Evolutionary conservation across 2,888 invertebrate genomes (phyloP).

Genomic region (Synergus umbraculus): DNA sequence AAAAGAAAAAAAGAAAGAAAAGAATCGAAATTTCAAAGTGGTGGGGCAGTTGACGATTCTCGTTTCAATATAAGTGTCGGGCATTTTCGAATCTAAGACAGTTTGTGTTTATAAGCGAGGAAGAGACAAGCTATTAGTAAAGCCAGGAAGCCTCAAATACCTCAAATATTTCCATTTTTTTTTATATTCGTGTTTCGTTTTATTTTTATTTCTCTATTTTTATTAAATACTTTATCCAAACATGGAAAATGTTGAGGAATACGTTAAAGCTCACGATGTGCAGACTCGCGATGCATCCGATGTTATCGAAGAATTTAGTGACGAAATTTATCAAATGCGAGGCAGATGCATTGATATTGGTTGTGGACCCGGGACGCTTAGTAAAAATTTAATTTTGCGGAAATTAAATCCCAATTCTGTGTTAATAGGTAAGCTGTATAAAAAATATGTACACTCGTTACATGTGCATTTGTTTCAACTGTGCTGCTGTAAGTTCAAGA

Average conservation of each 20-base stretch:
- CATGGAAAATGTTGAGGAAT: conserved; percentile 75
- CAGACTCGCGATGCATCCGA: conserved; percentile 84
- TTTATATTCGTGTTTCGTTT: neutral
- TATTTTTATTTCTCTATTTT: neutral
- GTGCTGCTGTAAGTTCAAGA: no score
- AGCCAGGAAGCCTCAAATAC: neutral
- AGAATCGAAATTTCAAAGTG: conserved; percentile 47
- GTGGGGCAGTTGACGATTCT: conserved; percentile 45
- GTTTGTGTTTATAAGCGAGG: conserved; percentile 8
- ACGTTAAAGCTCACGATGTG: conserved; percentile 83
- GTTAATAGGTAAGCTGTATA: conserved; percentile 68
- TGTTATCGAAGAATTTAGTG: conserved; percentile 82
- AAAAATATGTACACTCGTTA: neutral
- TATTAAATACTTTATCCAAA: conserved; percentile 14
- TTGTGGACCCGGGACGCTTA: conserved; percentile 86
- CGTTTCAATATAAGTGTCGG: conserved; percentile 14
- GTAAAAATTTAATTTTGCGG: conserved; percentile 82
- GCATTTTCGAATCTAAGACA: conserved; percentile 33
- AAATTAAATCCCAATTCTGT: conserved; percentile 80
- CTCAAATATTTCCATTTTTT: neutral
- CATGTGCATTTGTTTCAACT: no score
- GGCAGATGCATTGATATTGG: conserved; percentile 82
- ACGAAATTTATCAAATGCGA: conserved; percentile 70
- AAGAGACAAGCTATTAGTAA: conserved; percentile 4
- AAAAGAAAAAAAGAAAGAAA: conserved; percentile 41